Percentiles rank a stretch among this genome's conserved stretches.
Conservation (phyloP, 2,113 vertebrate species). For the Symphodus melops region DNA sequence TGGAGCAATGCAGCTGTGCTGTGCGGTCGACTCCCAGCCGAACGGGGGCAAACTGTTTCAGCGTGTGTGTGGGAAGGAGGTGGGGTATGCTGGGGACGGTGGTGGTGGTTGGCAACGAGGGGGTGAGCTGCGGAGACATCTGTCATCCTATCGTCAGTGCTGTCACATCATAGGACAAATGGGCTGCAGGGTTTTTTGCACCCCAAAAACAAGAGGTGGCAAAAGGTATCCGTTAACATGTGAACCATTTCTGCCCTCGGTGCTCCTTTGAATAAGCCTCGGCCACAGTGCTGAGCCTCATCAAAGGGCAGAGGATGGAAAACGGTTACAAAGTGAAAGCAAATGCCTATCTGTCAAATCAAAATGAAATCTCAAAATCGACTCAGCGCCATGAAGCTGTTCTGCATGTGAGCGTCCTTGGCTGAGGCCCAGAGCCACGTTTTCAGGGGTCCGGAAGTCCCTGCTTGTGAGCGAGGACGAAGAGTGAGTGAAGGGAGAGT, state of each 20-base stretch:
- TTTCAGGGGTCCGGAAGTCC: constrained; percentile 5
- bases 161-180: constrained; percentile 71
- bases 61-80: constrained; percentile 17
- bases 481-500: constrained; percentile 41
- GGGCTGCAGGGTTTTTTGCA: constrained; percentile 57
- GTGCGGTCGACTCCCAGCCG: constrained; percentile 43
- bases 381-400: background rate
- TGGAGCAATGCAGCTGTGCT: constrained; percentile 67
- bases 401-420: constrained; percentile 33
- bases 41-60: constrained; percentile 43
- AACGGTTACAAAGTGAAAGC: constrained; percentile 4
- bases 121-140: constrained; percentile 68
- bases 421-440: constrained; percentile 38
- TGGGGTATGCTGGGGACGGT: constrained; percentile 7
- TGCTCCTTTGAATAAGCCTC: constrained; percentile 26
- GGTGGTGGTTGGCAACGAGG: constrained; percentile 60
- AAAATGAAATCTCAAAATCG: constrained; percentile 15
- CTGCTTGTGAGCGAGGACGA: constrained; percentile 3
- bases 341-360: constrained; percentile 34
- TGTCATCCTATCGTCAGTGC: constrained; percentile 74
- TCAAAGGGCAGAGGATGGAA: background rate
- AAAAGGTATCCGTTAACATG: constrained; percentile 51
- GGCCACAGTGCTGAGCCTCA: constrained; percentile 5
- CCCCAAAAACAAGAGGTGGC: constrained; percentile 55
- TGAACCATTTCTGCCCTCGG: constrained; percentile 44